These are phyloP conservation scores for Cosmorhoe ocellata DNA, from an alignment of 2,888 invertebrate species.

Conservation along the genomic window DNA sequence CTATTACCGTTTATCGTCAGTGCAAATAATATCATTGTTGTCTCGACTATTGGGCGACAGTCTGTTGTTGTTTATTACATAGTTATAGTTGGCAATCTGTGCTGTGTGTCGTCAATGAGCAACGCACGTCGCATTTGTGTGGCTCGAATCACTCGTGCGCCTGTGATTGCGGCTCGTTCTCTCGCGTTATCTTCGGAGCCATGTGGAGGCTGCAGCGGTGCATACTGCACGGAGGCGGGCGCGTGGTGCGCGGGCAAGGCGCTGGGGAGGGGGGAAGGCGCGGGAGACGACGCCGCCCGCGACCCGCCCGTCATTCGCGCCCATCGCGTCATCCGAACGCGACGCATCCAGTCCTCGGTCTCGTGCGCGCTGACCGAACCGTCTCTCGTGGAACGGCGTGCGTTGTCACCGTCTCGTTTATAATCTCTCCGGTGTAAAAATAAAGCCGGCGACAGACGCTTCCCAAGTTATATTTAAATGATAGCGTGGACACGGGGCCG, in stretches of 20 bases:
- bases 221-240: slow-evolving; percentile 59
- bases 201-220: slow-evolving; percentile 71
- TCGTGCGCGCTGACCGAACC: slow-evolving; percentile 36
- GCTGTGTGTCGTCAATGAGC: slow-evolving; percentile 67
- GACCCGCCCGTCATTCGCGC: slow-evolving; percentile 58
- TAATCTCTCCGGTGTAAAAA: slow-evolving; percentile 73
- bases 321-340: slow-evolving; percentile 52
- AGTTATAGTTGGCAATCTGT: slow-evolving; percentile 60
- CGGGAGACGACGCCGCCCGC: slow-evolving; percentile 51
- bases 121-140: slow-evolving; percentile 49
- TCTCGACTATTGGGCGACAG: slow-evolving; percentile 31
- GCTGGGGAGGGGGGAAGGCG: slow-evolving; percentile 31
- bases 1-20: slow-evolving; percentile 7
- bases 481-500: slow-evolving; percentile 70
- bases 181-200: slow-evolving; percentile 60
- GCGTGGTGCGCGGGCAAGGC: slow-evolving; percentile 38
- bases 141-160: slow-evolving; percentile 47
- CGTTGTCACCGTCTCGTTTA: slow-evolving; percentile 60
- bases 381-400: slow-evolving; percentile 60
- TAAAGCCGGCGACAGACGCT: slow-evolving; percentile 79
- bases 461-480: slow-evolving; percentile 81
- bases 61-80: slow-evolving; percentile 53
- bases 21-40: slow-evolving; percentile 27
- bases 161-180: slow-evolving; percentile 50
- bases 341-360: slow-evolving; percentile 43